A percentile compares a stretch with the other conserved stretches of the same genome.
Conservation (phyloP, 2,113 vertebrate genomes). For the Prunella himalayana region DNA sequence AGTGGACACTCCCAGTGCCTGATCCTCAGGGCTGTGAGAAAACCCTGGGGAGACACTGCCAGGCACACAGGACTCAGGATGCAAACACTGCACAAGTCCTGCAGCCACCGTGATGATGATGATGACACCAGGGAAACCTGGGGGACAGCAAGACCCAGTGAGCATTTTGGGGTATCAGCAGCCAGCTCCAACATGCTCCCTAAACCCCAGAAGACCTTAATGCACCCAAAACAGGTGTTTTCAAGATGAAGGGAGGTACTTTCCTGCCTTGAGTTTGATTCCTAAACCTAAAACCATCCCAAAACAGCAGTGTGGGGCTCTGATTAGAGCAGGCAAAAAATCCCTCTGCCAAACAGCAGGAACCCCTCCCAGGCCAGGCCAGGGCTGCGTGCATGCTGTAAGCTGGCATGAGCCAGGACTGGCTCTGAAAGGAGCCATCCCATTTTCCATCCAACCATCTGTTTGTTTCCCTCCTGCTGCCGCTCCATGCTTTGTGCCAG, state of each 20-base stretch:
- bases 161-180: not conserved
- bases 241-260: not conserved
- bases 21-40: not conserved
- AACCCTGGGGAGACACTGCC: not conserved
- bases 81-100: rapidly evolving
- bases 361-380: not conserved
- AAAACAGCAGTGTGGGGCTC: not conserved
- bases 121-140: not conserved
- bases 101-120: not conserved
- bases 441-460: conserved; percentile 1
- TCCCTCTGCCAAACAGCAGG: not conserved
- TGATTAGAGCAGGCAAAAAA: not conserved
- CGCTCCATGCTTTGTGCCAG: not conserved
- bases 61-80: not conserved
- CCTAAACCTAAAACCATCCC: not conserved
- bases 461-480: not conserved
- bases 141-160: rapidly evolving
- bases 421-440: not conserved
- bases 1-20: not conserved
- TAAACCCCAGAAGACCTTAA: not conserved
- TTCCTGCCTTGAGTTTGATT: not conserved
- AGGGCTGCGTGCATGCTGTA: not conserved
- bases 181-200: not conserved
- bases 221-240: not conserved
- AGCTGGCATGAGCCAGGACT: not conserved